Evolutionary conservation across 1,140 invertebrate genomes (phyloP).

Genomic region (Drosophila seguyi): DNA sequence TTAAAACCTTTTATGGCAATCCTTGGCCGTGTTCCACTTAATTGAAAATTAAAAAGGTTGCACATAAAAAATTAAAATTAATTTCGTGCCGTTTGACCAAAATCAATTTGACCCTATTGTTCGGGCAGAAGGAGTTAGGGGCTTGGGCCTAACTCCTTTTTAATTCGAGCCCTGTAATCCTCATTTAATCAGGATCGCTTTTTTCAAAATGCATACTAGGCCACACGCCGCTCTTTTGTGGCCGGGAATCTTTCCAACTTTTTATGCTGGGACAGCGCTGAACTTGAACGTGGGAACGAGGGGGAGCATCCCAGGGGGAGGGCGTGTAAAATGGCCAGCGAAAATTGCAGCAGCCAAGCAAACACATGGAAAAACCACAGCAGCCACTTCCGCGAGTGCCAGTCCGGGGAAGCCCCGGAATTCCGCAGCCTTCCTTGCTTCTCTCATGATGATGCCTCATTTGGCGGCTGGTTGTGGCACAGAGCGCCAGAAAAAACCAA

Average conservation of each 20-base stretch:
- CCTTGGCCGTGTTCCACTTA: conserved; percentile 36
- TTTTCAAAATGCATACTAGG: conserved; percentile 32
- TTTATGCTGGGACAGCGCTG: conserved; percentile 15
- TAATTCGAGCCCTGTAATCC: conserved; percentile 20
- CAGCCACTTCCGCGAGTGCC: conserved; percentile 73
- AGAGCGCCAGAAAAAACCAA: conserved; percentile 15
- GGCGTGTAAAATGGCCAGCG: conserved; percentile 36
- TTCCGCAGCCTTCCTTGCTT: conserved; percentile 12
- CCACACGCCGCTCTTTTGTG: conserved; percentile 21
- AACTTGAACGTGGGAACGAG: conserved; percentile 24
- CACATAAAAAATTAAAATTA: conserved; percentile 80
- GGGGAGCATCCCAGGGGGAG: neutral
- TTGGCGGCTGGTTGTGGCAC: conserved; percentile 53
- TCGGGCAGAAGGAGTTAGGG: neutral
- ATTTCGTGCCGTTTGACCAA: conserved; percentile 66
- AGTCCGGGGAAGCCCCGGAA: conserved; percentile 42
- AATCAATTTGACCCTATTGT: conserved; percentile 34
- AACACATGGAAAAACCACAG: conserved; percentile 75
- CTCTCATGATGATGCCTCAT: conserved; percentile 44
- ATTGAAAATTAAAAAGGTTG: conserved; percentile 82
- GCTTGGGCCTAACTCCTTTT: neutral
- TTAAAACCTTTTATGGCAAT: conserved; percentile 38
- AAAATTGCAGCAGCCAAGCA: conserved; percentile 62
- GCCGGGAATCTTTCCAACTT: conserved; percentile 31
- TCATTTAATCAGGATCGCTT: conserved; percentile 10